Conservation (phyloP, 92 coral and sea anemone genomes). For the Zoanthus sansibaricus region DNA sequence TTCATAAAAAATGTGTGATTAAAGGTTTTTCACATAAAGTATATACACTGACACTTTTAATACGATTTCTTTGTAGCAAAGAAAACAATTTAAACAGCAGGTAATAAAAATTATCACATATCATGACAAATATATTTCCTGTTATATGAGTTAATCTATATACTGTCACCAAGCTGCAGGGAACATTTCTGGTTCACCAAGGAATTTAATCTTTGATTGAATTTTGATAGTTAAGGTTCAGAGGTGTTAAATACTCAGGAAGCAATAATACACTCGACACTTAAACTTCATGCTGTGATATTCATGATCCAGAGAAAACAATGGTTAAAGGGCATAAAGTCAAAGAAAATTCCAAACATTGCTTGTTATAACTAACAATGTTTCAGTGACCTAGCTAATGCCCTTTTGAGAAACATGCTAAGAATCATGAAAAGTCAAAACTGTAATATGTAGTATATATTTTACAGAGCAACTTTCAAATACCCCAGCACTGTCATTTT, state of each 20-base stretch:
- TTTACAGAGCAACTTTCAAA: too few relatives aligned
- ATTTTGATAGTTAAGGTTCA: neutral
- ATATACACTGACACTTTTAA: neutral
- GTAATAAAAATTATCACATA: too few relatives aligned
- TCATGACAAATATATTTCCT: neutral
- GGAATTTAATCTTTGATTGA: neutral
- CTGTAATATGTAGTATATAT: neutral
- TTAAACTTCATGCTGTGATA: slow-evolving; percentile 11
- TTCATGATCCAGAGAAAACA: neutral
- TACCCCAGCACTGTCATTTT: too few relatives aligned
- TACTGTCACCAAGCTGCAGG: neutral
- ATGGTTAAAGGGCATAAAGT: neutral
- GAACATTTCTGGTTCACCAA: neutral
- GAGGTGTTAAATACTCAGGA: neutral
- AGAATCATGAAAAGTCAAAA: neutral
- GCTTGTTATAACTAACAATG: slow-evolving; percentile 2
- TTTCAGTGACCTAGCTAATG: slow-evolving; percentile 31
- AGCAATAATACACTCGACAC: neutral
- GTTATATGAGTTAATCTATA: neutral
- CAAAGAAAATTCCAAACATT: slow-evolving; percentile 23
- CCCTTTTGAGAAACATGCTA: slow-evolving; percentile 31
- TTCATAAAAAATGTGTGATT: too few relatives aligned
- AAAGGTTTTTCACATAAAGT: too few relatives aligned
- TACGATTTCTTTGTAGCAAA: neutral
- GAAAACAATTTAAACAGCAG: neutral